Conservation (phyloP, 2,797 vertebrate species). For the Micromesistius poutassou region DNA sequence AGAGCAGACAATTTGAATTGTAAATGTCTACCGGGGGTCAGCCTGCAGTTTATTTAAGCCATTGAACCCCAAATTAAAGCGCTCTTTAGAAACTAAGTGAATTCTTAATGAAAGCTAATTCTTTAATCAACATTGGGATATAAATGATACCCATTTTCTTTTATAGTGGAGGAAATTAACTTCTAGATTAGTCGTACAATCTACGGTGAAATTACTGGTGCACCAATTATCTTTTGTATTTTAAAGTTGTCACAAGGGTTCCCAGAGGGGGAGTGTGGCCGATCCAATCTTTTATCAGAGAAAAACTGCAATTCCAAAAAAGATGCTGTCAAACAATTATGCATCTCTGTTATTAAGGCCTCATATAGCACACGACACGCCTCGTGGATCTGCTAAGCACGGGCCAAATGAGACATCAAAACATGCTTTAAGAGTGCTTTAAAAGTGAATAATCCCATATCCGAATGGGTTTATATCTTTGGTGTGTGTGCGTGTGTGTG, state of each 20-base stretch:
- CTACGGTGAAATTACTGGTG: constrained; percentile 79
- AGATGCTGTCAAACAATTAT: constrained; percentile 79
- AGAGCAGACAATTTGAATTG: constrained; percentile 81
- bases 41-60: constrained; percentile 88
- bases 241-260: constrained; percentile 77
- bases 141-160: constrained; percentile 91
- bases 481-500: not conserved
- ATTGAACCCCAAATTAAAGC: constrained; percentile 96
- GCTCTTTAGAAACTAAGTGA: constrained; percentile 93
- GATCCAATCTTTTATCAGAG: constrained; percentile 75
- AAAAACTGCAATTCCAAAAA: constrained; percentile 74
- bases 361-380: constrained; percentile 62
- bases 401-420: constrained; percentile 70
- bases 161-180: constrained; percentile 88
- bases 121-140: constrained; percentile 97
- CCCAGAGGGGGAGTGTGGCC: constrained; percentile 61
- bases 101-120: constrained; percentile 99
- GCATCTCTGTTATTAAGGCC: constrained; percentile 72
- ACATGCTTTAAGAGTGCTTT: constrained; percentile 65
- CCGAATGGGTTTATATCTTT: constrained; percentile 31
- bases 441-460: constrained; percentile 65
- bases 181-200: constrained; percentile 86
- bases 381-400: constrained; percentile 67
- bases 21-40: constrained; percentile 85
- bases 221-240: constrained; percentile 80